A percentile compares a stretch with the other conserved stretches of the same genome.
Evolutionary conservation across 2,113 vertebrate genomes (phyloP).

Genomic region (Saguinus imperator): DNA sequence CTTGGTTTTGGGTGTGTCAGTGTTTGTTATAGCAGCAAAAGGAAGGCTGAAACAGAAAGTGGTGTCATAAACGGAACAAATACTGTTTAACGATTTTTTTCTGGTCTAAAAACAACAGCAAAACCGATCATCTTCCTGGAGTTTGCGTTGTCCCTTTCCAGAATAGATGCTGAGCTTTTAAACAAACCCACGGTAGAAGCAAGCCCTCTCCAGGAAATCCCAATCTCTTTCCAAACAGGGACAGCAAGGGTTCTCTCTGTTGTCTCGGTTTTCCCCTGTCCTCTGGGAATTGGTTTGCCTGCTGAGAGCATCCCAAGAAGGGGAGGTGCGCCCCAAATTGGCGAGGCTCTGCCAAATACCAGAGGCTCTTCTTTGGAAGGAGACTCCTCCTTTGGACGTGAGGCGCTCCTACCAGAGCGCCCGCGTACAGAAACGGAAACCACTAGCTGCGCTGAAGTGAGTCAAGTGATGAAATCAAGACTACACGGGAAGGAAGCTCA

Average conservation of each 20-base stretch:
- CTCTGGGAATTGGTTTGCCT: not conserved
- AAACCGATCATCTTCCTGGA: not conserved
- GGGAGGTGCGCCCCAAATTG: conserved; percentile 1
- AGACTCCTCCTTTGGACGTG: conserved; percentile 65
- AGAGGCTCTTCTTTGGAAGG: not conserved
- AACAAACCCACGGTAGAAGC: not conserved
- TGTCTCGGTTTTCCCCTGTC: not conserved
- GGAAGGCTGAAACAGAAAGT: not conserved
- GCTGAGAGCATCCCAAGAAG: not conserved
- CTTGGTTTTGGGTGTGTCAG: not conserved
- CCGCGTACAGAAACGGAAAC: conserved; percentile 71
- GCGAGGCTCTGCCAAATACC: conserved; percentile 43
- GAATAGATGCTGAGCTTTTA: not conserved
- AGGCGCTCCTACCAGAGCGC: conserved; percentile 43
- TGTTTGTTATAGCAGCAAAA: not conserved
- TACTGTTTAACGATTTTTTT: not conserved
- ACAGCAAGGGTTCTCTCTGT: not conserved
- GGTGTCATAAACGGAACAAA: not conserved
- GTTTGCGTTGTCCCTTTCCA: conserved; percentile 6
- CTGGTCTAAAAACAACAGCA: not conserved
- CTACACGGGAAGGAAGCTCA: conserved; percentile 57
- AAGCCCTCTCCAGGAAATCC: conserved; percentile 58
- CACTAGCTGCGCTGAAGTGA: conserved; percentile 66
- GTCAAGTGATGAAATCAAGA: conserved; percentile 74
- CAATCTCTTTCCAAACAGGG: not conserved